These are phyloP conservation scores for Cochlearius cochlearius DNA, from an alignment of 2,113 vertebrate species.

Conservation along the genomic window DNA sequence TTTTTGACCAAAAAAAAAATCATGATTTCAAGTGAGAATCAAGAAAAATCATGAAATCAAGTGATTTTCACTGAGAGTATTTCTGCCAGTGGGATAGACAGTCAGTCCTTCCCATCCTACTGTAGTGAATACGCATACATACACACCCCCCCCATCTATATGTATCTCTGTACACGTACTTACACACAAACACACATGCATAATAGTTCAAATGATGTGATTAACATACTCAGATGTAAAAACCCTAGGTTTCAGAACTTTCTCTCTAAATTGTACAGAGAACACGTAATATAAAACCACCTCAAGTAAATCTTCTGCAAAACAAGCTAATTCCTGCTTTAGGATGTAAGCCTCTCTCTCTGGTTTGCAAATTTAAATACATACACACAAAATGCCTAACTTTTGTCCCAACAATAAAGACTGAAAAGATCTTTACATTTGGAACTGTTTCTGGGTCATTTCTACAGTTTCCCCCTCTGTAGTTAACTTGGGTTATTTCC, in stretches of 20 bases:
- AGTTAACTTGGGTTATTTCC: background rate
- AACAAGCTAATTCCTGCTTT: background rate
- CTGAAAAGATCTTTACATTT: background rate
- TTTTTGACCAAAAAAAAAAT: background rate
- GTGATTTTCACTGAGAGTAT: background rate
- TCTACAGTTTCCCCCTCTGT: background rate
- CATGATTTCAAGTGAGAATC: background rate
- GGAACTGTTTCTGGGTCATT: background rate
- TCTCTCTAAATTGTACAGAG: background rate
- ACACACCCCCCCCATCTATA: rapidly evolving
- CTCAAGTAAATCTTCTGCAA: background rate
- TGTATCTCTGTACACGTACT: background rate
- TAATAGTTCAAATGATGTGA: background rate
- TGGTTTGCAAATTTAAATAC: background rate
- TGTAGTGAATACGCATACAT: background rate
- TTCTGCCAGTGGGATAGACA: background rate
- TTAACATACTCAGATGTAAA: background rate
- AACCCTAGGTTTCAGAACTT: background rate
- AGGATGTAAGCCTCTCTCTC: background rate
- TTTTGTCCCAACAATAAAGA: background rate
- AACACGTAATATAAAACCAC: background rate
- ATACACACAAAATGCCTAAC: background rate
- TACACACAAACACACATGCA: background rate
- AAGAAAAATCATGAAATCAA: background rate
- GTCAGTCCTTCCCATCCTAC: background rate